These are phyloP conservation scores for Trichomycterus rosablanca DNA, from an alignment of 2,113 vertebrate species.

Conservation along the genomic window DNA sequence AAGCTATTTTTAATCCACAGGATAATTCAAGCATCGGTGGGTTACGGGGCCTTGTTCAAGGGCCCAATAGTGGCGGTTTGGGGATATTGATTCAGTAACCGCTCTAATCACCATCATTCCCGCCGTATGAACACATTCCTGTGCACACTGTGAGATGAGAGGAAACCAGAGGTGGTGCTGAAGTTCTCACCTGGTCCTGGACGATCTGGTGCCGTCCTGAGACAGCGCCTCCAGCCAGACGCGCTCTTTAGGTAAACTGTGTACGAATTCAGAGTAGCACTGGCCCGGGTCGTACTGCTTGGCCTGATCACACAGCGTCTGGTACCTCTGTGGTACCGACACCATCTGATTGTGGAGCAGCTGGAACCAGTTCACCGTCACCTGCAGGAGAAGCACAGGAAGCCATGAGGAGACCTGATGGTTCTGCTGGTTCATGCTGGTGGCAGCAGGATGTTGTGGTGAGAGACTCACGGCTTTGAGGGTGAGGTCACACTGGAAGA, in stretches of 20 bases:
- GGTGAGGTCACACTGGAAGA: constrained; percentile 95
- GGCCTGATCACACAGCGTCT: constrained; percentile 80
- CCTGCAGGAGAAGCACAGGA: constrained; percentile 61
- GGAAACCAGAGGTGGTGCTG: too few species aligned
- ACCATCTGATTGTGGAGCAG: constrained; percentile 83
- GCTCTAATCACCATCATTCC: too few species aligned
- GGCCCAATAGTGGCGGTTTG: too few species aligned
- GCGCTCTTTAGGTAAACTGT: constrained; percentile 70
- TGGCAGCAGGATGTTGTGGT: too few species aligned
- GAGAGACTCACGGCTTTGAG: constrained; percentile 86
- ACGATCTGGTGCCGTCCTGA: constrained; percentile 71
- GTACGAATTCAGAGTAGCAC: constrained; percentile 85
- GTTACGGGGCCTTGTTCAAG: too few species aligned
- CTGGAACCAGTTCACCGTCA: constrained; percentile 94
- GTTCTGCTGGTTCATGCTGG: too few species aligned
- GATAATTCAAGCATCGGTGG: too few species aligned
- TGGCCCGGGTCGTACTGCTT: constrained; percentile 91
- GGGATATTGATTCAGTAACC: too few species aligned
- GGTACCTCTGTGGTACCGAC: constrained; percentile 77
- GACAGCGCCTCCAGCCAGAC: constrained; percentile 66
- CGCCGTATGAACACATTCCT: too few species aligned
- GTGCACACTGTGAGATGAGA: too few species aligned
- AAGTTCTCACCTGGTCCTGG: constrained; percentile 34
- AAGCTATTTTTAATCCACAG: too few species aligned
- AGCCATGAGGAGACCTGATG: not conserved